Conservation (phyloP, 2,113 vertebrate genomes). For the Cyanoderma ruficeps region DNA sequence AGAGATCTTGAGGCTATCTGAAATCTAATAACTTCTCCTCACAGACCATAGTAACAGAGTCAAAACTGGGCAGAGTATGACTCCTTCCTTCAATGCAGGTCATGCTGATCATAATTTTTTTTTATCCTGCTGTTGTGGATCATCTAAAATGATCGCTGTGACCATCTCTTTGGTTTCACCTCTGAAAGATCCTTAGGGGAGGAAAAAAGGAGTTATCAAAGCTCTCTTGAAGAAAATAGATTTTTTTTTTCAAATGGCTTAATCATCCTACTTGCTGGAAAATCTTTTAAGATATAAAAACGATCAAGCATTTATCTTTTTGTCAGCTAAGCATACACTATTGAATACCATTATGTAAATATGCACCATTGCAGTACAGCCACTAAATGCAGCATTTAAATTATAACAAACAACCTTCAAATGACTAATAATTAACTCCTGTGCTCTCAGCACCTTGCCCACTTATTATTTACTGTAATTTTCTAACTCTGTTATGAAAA, state of each 20-base stretch:
- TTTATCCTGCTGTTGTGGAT: constrained; percentile 83
- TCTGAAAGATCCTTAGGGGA: constrained; percentile 51
- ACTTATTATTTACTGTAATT: neutral
- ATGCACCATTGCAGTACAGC: neutral
- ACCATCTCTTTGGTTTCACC: constrained; percentile 83
- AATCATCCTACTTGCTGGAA: constrained; percentile 22
- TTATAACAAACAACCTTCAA: neutral
- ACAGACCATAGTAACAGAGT: constrained; percentile 86
- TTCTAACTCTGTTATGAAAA: neutral
- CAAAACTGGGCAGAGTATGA: constrained; percentile 82
- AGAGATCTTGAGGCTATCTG: constrained; percentile 83
- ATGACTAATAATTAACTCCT: neutral
- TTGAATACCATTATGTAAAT: constrained; percentile 11
- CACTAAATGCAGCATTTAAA: neutral
- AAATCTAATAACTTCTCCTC: constrained; percentile 89
- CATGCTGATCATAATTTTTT: constrained; percentile 82
- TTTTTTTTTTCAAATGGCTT: neutral
- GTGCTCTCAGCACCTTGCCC: neutral
- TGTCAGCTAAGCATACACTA: neutral
- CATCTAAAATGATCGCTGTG: constrained; percentile 82
- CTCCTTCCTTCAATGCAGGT: constrained; percentile 85
- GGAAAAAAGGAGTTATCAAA: neutral
- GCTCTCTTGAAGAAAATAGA: constrained; percentile 8
- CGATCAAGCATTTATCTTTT: constrained; percentile 25
- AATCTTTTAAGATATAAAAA: constrained; percentile 13